phyloP scores from a whole-genome alignment of 2,888 invertebrate species.

The Eristalis pertinax region DNA sequence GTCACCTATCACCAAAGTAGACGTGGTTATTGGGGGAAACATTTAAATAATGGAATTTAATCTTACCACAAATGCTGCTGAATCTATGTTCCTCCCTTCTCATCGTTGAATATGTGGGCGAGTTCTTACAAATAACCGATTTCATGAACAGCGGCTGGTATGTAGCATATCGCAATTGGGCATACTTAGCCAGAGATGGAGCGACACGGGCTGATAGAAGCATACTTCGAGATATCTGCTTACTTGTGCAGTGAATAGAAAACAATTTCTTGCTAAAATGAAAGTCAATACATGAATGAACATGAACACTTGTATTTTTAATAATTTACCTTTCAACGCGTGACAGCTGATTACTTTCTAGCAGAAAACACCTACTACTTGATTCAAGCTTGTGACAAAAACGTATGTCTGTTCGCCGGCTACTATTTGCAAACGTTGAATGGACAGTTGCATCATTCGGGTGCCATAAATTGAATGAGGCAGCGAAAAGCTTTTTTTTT shows the following conservation, averaged over 20 bases:
- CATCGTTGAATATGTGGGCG: neutral
- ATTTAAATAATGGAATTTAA: neutral
- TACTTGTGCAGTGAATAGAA: neutral
- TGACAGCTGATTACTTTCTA: neutral
- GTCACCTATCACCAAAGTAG: neutral
- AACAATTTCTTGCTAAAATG: neutral
- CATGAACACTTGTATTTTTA: neutral
- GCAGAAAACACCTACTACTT: neutral
- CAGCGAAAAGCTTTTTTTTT: neutral
- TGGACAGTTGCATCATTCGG: neutral
- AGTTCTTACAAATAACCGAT: slow-evolving; percentile 12
- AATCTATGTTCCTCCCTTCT: slow-evolving; percentile 6
- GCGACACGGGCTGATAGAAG: slow-evolving; percentile 19
- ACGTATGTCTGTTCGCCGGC: neutral
- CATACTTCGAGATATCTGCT: neutral
- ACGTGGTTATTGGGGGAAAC: neutral
- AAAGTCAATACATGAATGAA: neutral
- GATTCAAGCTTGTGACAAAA: too few species aligned
- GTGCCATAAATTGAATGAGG: neutral
- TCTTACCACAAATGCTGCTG: neutral
- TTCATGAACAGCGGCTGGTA: slow-evolving; percentile 29
- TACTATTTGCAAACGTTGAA: neutral
- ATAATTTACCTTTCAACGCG: neutral
- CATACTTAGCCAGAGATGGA: slow-evolving; percentile 35
- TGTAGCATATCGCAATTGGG: slow-evolving; percentile 33